Conservation (phyloP, 2,113 vertebrate species). For the Tyrannus savana region DNA sequence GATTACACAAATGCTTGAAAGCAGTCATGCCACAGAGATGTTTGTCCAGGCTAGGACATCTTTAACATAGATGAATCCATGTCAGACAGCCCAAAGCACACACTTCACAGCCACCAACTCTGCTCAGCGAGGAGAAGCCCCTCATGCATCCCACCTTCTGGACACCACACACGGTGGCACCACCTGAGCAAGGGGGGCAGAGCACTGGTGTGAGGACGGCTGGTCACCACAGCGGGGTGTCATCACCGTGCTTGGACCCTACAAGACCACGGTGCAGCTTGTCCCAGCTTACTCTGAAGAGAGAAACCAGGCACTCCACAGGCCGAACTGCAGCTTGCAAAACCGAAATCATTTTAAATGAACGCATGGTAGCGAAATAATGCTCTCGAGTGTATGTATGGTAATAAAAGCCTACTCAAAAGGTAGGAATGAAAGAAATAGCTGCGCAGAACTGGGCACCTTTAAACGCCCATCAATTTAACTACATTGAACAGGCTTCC, state of each 20-base stretch:
- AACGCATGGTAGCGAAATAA: background rate
- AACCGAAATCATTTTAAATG: background rate
- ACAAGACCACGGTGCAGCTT: rapidly evolving
- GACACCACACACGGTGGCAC: rapidly evolving
- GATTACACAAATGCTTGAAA: background rate
- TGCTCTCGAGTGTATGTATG: background rate
- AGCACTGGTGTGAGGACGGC: too few relatives aligned
- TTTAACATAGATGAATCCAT: background rate
- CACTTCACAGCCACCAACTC: background rate
- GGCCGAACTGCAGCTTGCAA: background rate
- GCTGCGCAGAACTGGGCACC: background rate
- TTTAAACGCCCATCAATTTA: background rate
- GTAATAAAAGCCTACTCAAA: background rate
- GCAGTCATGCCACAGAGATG: background rate
- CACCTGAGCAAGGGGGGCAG: background rate
- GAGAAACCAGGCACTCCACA: background rate
- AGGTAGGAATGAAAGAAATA: background rate
- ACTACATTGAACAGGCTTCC: background rate
- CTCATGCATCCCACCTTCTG: rapidly evolving
- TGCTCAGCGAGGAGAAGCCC: background rate
- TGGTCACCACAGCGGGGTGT: rapidly evolving
- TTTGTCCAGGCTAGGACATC: background rate
- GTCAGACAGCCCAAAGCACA: rapidly evolving
- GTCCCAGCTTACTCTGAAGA: background rate
- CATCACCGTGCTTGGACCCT: rapidly evolving